phyloP scores from a whole-genome alignment of 2,113 vertebrate genomes.

The Thunnus thynnus region DNA sequence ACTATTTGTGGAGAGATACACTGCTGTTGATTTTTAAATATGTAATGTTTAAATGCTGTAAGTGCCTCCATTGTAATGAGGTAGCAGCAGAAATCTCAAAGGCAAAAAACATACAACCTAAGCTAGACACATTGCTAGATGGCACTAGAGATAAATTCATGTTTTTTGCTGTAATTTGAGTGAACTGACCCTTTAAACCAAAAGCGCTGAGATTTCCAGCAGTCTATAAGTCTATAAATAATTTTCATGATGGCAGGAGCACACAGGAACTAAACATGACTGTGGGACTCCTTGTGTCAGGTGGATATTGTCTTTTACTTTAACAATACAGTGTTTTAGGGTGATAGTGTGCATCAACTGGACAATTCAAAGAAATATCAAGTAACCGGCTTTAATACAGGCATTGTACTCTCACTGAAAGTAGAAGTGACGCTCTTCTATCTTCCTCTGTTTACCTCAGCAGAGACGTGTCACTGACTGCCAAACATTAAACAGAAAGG shows the following conservation, averaged over 20 bases:
- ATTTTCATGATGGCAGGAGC: background rate
- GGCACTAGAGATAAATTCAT: background rate
- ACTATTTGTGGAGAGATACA: background rate
- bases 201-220: too few species aligned
- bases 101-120: too few species aligned
- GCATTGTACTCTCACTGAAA: background rate
- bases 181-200: too few species aligned
- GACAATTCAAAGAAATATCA: slow-evolving; percentile 2
- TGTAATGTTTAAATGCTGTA: background rate
- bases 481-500: slow-evolving; percentile 74
- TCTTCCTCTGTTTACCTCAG: slow-evolving; percentile 15
- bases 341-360: background rate
- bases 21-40: background rate
- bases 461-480: slow-evolving; percentile 48
- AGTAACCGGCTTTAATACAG: background rate
- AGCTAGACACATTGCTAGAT: too few species aligned
- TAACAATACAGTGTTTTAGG: background rate
- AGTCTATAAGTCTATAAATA: too few species aligned
- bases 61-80: background rate
- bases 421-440: background rate
- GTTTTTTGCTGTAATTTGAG: background rate
- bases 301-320: background rate
- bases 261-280: too few species aligned
- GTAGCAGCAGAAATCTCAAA: background rate
- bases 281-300: background rate